These are phyloP conservation scores for Hycleus phaleratus DNA, from an alignment of 1,140 invertebrate genomes.

Conservation along the genomic window DNA sequence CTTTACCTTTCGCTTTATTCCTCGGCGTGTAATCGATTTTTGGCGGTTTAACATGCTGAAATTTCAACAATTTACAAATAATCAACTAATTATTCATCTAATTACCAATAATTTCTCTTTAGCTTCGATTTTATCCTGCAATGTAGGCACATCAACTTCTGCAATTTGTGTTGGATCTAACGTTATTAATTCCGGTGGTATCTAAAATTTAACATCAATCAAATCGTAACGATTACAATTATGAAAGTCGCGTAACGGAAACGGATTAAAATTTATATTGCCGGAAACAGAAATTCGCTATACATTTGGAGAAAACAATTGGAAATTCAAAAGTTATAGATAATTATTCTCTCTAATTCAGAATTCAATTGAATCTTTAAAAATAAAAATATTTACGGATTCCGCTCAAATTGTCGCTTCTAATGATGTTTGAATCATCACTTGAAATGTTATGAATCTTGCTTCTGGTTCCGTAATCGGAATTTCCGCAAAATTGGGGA, in stretches of 20 bases:
- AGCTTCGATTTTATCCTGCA: constrained; percentile 74
- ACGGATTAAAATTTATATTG: no score
- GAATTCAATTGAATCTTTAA: no score
- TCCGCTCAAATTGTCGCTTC: no score
- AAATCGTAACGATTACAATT: background rate
- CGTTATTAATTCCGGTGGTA: constrained; percentile 87
- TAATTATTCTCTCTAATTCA: background rate
- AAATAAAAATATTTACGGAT: no score
- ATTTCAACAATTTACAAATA: constrained; percentile 16
- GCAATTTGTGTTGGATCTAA: constrained; percentile 71
- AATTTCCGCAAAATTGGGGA: no score
- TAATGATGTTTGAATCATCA: no score
- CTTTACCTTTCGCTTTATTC: constrained; percentile 70
- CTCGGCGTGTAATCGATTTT: constrained; percentile 68
- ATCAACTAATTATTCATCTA: constrained; percentile 4
- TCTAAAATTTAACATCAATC: constrained; percentile 42
- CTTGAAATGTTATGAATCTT: no score
- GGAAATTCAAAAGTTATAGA: no score
- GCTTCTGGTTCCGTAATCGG: no score
- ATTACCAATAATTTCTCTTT: constrained; percentile 57
- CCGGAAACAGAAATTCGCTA: no score
- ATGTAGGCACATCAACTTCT: constrained; percentile 67
- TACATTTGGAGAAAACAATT: no score
- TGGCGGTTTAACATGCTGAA: constrained; percentile 68
- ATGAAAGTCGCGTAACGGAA: no score